Evolutionary conservation across 2,113 vertebrate species (phyloP).

Genomic region (Columba livia): DNA sequence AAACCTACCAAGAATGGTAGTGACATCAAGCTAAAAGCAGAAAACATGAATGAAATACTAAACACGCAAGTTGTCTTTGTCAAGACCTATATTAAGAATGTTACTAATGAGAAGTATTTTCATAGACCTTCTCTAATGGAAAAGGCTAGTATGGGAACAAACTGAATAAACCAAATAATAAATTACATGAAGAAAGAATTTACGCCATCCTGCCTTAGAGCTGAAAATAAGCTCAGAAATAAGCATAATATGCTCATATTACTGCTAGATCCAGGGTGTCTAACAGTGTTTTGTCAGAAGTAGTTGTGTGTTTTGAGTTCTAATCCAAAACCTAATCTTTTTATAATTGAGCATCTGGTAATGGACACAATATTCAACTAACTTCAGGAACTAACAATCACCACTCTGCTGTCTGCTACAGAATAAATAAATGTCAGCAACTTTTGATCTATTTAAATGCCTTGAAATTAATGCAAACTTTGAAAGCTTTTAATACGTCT

Average conservation of each 20-base stretch:
- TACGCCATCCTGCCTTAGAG: background rate
- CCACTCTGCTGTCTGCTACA: background rate
- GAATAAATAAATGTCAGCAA: background rate
- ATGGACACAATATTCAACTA: background rate
- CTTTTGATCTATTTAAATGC: conserved; percentile 8
- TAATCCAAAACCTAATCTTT: background rate
- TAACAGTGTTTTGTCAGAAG: background rate
- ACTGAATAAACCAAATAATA: background rate
- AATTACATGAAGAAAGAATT: background rate
- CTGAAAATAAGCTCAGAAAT: background rate
- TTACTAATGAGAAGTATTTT: background rate
- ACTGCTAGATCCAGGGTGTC: background rate
- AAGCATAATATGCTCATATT: background rate
- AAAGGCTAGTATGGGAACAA: background rate
- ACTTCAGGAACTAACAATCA: background rate
- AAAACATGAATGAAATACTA: background rate
- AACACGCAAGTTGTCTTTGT: background rate
- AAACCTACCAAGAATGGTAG: background rate
- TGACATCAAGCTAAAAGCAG: background rate
- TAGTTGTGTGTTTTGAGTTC: background rate
- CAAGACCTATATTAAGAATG: background rate
- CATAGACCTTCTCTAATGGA: background rate
- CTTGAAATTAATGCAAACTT: conserved; percentile 15
- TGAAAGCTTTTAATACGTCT: background rate
- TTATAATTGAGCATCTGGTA: background rate